Conservation (phyloP, 2,888 invertebrate genomes). For the Archips crataeganus region DNA sequence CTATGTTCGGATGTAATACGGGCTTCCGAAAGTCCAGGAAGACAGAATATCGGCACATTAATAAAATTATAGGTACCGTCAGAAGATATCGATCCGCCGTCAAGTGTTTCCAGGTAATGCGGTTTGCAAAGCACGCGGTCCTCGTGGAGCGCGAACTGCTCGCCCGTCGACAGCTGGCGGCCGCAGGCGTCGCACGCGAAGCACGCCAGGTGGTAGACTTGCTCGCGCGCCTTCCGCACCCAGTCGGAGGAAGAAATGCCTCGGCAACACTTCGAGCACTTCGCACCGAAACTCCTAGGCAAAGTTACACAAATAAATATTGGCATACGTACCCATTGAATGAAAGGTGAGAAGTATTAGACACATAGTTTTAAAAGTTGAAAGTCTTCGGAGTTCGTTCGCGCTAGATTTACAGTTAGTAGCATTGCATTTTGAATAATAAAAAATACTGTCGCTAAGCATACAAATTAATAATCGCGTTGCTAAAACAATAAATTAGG, state of each 20-base stretch:
- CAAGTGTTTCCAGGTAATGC: constrained; percentile 97
- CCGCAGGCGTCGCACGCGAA: constrained; percentile 99
- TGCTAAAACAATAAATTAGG: neutral
- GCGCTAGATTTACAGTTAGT: neutral
- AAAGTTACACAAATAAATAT: constrained; percentile 38
- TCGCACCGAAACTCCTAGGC: constrained; percentile 96
- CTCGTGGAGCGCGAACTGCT: constrained; percentile 98
- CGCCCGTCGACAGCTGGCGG: constrained; percentile 96
- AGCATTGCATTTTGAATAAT: neutral
- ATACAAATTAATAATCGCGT: neutral
- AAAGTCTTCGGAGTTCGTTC: neutral
- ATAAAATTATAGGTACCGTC: constrained; percentile 86
- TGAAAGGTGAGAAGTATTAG: neutral
- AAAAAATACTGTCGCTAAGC: neutral
- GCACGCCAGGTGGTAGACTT: constrained; percentile 99
- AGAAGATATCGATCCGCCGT: constrained; percentile 95
- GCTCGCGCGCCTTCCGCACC: constrained; percentile 97
- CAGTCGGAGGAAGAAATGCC: constrained; percentile 98
- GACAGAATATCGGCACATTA: neutral
- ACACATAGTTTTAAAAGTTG: neutral
- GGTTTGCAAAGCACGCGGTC: constrained; percentile 98
- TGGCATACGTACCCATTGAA: neutral
- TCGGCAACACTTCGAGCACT: constrained; percentile 98
- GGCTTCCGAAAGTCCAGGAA: no score
- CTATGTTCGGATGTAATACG: neutral